These are phyloP conservation scores for Zaprionus kolodkinae DNA, from an alignment of 1,140 invertebrate species.

Conservation along the genomic window DNA sequence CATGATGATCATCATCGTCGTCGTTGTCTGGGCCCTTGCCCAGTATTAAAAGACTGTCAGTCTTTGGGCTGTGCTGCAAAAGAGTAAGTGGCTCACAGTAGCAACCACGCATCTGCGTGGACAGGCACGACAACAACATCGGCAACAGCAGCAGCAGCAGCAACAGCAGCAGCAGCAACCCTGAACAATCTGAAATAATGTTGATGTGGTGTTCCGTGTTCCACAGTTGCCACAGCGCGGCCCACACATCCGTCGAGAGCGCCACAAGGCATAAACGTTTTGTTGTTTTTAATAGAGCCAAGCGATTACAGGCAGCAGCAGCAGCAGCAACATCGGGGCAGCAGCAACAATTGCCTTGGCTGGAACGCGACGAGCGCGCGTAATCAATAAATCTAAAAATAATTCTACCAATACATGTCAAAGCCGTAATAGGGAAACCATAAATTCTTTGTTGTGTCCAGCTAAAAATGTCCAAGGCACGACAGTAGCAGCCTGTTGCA, in stretches of 20 bases:
- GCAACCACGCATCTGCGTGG: constrained; percentile 60
- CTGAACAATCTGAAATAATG: constrained; percentile 29
- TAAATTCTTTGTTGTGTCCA: constrained; percentile 82
- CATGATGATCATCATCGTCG: constrained; percentile 7
- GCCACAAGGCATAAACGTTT: constrained; percentile 80
- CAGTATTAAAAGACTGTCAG: constrained; percentile 73
- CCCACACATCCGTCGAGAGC: constrained; percentile 71
- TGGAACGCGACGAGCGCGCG: constrained; percentile 73
- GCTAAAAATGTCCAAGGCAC: constrained; percentile 74
- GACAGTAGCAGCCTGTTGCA: constrained; percentile 74
- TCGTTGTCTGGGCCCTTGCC: constrained; percentile 49
- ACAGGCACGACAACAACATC: constrained; percentile 31
- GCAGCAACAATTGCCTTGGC: constrained; percentile 52
- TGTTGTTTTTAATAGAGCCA: constrained; percentile 81
- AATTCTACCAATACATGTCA: constrained; percentile 84
- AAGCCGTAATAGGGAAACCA: constrained; percentile 84
- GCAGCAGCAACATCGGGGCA: constrained; percentile 25
- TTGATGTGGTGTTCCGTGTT: constrained; percentile 47
- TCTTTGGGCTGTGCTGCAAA: constrained; percentile 18
- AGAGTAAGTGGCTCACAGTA: constrained; percentile 71
- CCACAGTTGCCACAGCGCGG: constrained; percentile 45
- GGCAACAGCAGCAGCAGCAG: constrained; percentile 1
- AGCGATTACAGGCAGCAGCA: constrained; percentile 71
- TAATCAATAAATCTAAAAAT: constrained; percentile 84
- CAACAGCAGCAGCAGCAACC: neutral